These are phyloP conservation scores for Thamnaconus septentrionalis DNA, from an alignment of 2,113 vertebrate species.

Conservation along the genomic window DNA sequence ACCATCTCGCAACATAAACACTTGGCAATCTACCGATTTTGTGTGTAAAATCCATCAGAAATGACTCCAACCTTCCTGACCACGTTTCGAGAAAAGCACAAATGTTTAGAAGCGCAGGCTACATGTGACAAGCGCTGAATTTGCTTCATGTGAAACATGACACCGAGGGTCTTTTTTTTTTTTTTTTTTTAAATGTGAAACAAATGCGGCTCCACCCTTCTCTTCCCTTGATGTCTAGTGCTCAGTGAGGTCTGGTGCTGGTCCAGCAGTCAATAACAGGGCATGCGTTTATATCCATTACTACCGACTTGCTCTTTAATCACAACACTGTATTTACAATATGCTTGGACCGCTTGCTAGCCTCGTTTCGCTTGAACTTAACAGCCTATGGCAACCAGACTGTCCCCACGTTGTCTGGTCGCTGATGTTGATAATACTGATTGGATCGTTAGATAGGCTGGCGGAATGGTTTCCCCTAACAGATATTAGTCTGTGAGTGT, in stretches of 20 bases:
- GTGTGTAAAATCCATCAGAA: too few relatives aligned
- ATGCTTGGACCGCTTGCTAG: neutral
- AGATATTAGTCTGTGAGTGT: neutral
- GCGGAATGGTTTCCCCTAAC: neutral
- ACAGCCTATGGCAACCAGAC: neutral
- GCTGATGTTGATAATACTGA: neutral
- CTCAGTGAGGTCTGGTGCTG: constrained; percentile 11
- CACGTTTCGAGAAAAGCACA: neutral
- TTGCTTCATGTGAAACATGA: neutral
- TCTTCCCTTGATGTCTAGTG: constrained; percentile 22
- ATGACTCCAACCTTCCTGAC: neutral
- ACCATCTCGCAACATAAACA: neutral
- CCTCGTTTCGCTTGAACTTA: neutral
- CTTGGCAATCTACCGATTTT: neutral
- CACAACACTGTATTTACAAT: neutral
- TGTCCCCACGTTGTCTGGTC: neutral
- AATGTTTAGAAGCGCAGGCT: neutral
- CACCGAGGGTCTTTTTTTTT: neutral
- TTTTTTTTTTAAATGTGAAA: constrained; percentile 24
- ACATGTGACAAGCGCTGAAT: neutral
- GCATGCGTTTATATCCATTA: constrained; percentile 27
- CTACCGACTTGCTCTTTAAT: constrained; percentile 23
- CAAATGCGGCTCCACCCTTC: constrained; percentile 18
- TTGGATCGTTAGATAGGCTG: neutral
- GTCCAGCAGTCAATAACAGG: constrained; percentile 21